Evolutionary conservation across 23 tunicate species (phyloP), one percentile per base, ranked within the genome.

Genomic region (Diplosoma virens): DNA sequence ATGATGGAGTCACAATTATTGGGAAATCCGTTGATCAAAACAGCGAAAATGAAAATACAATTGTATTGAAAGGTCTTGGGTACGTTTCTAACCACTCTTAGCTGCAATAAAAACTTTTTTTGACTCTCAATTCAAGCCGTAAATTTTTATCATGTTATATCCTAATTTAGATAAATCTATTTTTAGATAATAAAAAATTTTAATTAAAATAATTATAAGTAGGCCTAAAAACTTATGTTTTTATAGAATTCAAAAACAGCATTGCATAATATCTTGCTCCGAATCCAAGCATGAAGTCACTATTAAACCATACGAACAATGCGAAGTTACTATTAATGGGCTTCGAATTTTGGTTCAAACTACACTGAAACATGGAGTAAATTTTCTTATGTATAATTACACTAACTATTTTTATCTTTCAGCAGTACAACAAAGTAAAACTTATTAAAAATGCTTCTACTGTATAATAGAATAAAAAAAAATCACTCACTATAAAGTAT

Each of bases 351-450:
- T 54, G 7, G 50, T 41, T 27, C 37, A 73, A 66, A 80, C 85
- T 9, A 32, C 67, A 4, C 64, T 87, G n/a, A 75, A 80, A 21
- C 82, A 87, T 60, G 86, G 93, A 26, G 93, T 80, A 86, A 79
- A 77, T 47, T 56, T 11, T 56, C n/a, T n/a, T n/a, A n/a, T n/a
- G n/a, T n/a, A n/a, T n/a, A n/a, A n/a, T n/a, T n/a, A n/a, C n/a
- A n/a, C n/a, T n/a, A n/a, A n/a, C n/a, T n/a, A n/a, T n/a, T n/a
- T n/a, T n/a, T n/a, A n/a, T n/a, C n/a, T n/a, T n/a, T n/a, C n/a
- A n/a, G n/a, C n/a, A n/a, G n/a, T n/a, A n/a, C n/a, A n/a, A n/a
- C n/a, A n/a, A n/a, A n/a, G n/a, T n/a, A n/a, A n/a, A n/a, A n/a
- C n/a, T n/a, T n/a, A n/a, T n/a, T n/a, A n/a, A n/a, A n/a, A n/a